phyloP scores from a whole-genome alignment of 1,140 invertebrate genomes.

The Stegodyphus mimosarum region DNA sequence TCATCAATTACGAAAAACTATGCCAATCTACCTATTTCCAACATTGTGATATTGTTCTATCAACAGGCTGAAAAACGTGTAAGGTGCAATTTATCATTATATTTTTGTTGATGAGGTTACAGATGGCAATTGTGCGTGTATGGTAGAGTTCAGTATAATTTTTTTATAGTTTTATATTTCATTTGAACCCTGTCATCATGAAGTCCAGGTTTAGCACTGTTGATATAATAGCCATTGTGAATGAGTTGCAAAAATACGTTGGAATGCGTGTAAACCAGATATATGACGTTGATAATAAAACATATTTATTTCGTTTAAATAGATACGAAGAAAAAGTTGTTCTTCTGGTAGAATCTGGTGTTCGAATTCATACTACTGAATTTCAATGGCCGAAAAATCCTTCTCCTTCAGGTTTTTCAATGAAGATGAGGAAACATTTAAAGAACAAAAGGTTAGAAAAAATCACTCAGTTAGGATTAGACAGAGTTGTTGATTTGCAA shows the following conservation, averaged over 20 bases:
- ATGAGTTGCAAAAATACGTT: conserved; percentile 83
- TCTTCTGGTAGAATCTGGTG: conserved; percentile 93
- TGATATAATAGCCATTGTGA: conserved; percentile 86
- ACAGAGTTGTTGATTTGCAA: conserved; percentile 91
- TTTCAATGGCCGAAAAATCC: conserved; percentile 99
- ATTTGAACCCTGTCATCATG: conserved; percentile 72
- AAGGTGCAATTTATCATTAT: too few relatives aligned
- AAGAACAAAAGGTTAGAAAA: conserved; percentile 93
- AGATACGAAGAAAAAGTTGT: conserved; percentile 78
- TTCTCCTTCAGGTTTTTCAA: conserved; percentile 94
- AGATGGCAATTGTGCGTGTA: too few relatives aligned
- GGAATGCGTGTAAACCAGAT: conserved; percentile 96
- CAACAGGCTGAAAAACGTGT: too few relatives aligned
- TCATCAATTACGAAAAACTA: too few relatives aligned
- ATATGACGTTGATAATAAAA: conserved; percentile 97
- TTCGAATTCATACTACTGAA: conserved; percentile 90
- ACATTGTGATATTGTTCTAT: too few relatives aligned
- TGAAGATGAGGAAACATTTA: conserved; percentile 98
- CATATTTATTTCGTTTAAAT: conserved; percentile 89
- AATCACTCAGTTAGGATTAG: conserved; percentile 85
- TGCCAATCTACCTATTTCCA: too few relatives aligned
- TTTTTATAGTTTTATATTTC: too few relatives aligned
- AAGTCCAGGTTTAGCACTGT: conserved; percentile 91
- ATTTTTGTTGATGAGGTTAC: too few relatives aligned
- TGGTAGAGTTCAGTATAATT: too few relatives aligned